Conservation (phyloP, 2,888 invertebrate species). For the Microctonus aethiopoides region DNA sequence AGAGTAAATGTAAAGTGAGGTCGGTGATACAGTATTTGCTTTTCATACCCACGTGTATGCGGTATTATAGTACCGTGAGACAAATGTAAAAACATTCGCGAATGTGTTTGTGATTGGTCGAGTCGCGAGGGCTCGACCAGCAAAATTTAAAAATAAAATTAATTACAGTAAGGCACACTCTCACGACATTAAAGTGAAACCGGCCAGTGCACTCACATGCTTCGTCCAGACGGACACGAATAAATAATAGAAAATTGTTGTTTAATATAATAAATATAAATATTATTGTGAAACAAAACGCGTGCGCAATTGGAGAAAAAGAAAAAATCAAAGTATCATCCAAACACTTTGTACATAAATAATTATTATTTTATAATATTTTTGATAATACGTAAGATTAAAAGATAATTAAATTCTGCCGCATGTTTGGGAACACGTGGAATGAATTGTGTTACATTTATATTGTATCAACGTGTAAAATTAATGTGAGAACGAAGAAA, state of each 20-base stretch:
- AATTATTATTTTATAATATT: no score
- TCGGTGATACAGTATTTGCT: conserved; percentile 19
- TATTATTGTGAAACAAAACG: no score
- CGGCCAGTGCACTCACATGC: conserved; percentile 54
- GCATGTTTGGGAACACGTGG: conserved; percentile 13
- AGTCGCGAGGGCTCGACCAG: conserved; percentile 23
- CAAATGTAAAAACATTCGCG: conserved; percentile 7
- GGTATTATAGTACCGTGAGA: not conserved
- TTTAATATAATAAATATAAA: no score
- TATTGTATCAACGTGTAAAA: not conserved
- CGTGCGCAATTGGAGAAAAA: no score
- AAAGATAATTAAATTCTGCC: not conserved
- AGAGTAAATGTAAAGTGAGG: not conserved
- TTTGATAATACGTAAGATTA: not conserved
- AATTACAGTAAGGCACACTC: conserved; percentile 28
- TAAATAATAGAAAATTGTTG: not conserved
- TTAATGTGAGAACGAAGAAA: not conserved
- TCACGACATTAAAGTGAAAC: conserved; percentile 47
- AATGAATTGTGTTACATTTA: not conserved
- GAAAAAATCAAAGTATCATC: no score
- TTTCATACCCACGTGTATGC: conserved; percentile 21
- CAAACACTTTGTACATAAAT: no score
- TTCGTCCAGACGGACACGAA: conserved; percentile 15
- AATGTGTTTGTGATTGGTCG: conserved; percentile 23
- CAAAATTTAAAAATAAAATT: conserved; percentile 57